A percentile compares a stretch with the other conserved stretches of the same genome.
phyloP scores from a whole-genome alignment of 2,888 invertebrate species.

The Phaedon cochleariae region DNA sequence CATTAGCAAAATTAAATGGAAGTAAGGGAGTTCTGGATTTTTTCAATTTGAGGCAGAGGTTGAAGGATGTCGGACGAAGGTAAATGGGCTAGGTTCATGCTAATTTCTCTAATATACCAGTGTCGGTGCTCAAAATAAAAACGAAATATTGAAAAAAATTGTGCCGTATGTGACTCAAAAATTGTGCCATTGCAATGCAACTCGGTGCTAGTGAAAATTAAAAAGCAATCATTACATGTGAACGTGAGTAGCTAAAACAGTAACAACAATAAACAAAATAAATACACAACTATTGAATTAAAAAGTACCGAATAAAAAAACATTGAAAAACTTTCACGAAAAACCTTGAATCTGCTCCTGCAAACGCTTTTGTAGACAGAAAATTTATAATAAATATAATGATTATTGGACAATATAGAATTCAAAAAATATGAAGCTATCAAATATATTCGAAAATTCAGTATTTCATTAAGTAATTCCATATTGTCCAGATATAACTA shows the following conservation, averaged over 20 bases:
- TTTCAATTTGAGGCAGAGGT: not conserved
- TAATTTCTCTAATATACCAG: slow-evolving; percentile 54
- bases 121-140: slow-evolving; percentile 57
- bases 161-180: slow-evolving; percentile 63
- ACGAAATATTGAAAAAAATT: slow-evolving; percentile 53
- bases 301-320: slow-evolving; percentile 39
- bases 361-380: slow-evolving; percentile 65
- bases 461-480: no score
- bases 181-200: slow-evolving; percentile 64
- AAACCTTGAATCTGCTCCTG: slow-evolving; percentile 62
- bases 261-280: slow-evolving; percentile 57
- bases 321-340: slow-evolving; percentile 51
- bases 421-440: slow-evolving; percentile 12
- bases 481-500: no score
- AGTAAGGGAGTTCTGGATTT: slow-evolving; percentile 31
- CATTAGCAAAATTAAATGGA: slow-evolving; percentile 52
- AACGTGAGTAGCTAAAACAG: slow-evolving; percentile 72
- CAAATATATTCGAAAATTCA: slow-evolving; percentile 15
- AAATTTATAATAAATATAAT: slow-evolving; percentile 46
- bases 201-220: slow-evolving; percentile 61
- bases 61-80: not conserved
- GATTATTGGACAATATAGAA: not conserved
- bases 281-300: slow-evolving; percentile 45
- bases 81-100: not conserved
- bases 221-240: slow-evolving; percentile 75